Evolutionary conservation across 2,888 invertebrate species (phyloP).

Genomic region (Clivina fossor): DNA sequence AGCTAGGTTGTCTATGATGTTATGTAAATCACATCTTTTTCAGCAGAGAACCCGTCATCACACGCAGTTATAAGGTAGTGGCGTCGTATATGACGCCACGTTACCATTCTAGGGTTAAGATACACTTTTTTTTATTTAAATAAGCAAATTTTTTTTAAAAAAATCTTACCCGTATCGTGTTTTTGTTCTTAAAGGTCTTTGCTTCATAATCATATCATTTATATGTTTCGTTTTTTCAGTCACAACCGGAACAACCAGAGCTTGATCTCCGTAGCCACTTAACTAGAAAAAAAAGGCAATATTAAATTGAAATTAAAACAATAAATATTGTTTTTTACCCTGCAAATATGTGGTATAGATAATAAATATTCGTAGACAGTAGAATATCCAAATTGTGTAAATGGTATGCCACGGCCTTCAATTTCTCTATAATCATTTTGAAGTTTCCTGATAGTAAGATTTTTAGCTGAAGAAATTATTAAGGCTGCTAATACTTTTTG

Average conservation of each 20-base stretch:
- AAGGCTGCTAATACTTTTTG: conserved; percentile 42
- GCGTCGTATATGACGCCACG: too few species aligned
- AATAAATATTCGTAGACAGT: conserved; percentile 13
- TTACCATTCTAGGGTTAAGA: too few species aligned
- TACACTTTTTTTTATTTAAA: too few species aligned
- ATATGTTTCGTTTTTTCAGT: conserved; percentile 46
- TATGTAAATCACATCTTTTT: too few species aligned
- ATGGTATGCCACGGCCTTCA: conserved; percentile 38
- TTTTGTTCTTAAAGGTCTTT: conserved; percentile 36
- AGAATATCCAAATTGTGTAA: conserved; percentile 9
- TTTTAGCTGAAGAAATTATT: conserved; percentile 42
- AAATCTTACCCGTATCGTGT: conserved; percentile 14
- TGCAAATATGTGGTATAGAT: conserved; percentile 23
- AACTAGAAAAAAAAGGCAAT: conserved; percentile 37
- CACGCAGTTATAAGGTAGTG: too few species aligned
- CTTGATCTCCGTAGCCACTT: conserved; percentile 42
- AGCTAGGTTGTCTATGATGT: too few species aligned
- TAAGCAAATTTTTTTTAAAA: neutral
- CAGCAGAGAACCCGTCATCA: too few species aligned
- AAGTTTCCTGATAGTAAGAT: conserved; percentile 41
- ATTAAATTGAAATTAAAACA: neutral
- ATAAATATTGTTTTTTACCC: neutral
- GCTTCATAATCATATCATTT: conserved; percentile 44
- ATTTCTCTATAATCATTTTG: conserved; percentile 42
- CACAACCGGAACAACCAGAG: conserved; percentile 40